Evolutionary conservation across 2,113 vertebrate species (phyloP), one percentile per base, ranked within the genome.

Genomic region (Corydoras maculifer): DNA sequence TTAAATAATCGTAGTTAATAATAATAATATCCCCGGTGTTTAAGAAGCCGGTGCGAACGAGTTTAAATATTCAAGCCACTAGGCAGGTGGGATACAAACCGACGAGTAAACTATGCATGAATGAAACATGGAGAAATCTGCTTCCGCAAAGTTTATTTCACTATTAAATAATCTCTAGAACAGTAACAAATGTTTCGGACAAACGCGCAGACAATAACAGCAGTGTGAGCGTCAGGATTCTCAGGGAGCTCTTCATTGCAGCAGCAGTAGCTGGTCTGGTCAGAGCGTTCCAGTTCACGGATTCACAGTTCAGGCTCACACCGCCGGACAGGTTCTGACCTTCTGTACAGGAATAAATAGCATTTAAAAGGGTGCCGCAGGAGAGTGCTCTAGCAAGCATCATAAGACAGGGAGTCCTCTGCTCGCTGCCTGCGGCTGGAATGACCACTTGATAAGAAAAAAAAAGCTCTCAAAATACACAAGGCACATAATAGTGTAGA

Each of bases 221-320:
- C 4, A 31, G 30, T 25, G 72, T 74, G 50, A 55, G 53, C 60
- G 69, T 51, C 74, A 63, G 59, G 54, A 69, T 79, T 84, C 86
- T 87, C 77, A 9, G 76, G 77, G 81, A 85, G 83, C 81, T 62
- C 80, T 60, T 88, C 84, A 86, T 85, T 72, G 76, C 13, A 53
- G 49, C 30, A 14, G 9, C 9, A 55, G 73, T 78, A 77, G 82
- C 63, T 68, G 31, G 77, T 76, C 78, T 81, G 76, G 69, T 85
- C 80, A 77, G 76, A 72, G 57, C 77, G 68, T 86, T 87, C 89
- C 86, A 84, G 69, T 81, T 89, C 87, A 89, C 74, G 77, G 86
- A 86, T 75, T 83, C 84, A 85, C 77, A 43, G 7, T 43, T 43
- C 35, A 43, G 35, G 1, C 35, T 43, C 35, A 43, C 35, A 4